Base-by-base conservation (phyloP, 1,140 invertebrate species). In the Microplitis mediator region DNA sequence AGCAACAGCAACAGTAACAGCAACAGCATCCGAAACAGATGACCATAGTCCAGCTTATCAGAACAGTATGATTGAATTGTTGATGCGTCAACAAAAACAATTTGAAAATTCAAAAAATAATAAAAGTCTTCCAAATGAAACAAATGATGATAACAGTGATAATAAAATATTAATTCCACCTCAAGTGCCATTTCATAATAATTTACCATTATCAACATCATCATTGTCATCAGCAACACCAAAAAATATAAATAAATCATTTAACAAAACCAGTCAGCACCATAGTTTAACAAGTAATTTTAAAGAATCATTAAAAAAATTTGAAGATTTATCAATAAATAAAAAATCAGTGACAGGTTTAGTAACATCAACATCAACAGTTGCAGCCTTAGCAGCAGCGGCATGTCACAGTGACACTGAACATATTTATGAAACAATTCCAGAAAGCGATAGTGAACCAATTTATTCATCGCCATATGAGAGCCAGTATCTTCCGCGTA, bases 401-500 rank as follows among this genome's bases (percentile, higher is more conserved):
- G 85, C 83, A 9, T 45, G 39, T 45, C 6, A 45, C 81, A 87
- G 83, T 74, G 88, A 89, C 68, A 88, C 86, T 13, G 91, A 92
- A 74, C 91, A 92, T 78, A 92, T 92, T 72, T 92, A 92, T 75
- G 91, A 92, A 79, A 92, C 91, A 0, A 92, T 92, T 72, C 90
- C 91, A 0, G 91, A 92, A 75, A 89, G 90, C 14, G 89, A 89
- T 4, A 90, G 90, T 80, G 91, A 92, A 70, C 91, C 90, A 0
- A 88, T 92, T 32, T 92, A 92, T 75, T 91, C 89, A 61, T 90
- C 89, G n/a, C 91, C 91, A 0, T 92, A 93, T 83, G 87, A 92
- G 72, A 65, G 72, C 16, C 77, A 78, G 5, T 32, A 61, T 69
- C 62, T 61, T 63, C 58, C 14, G 68, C 67, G 32, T 34, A 60